A percentile compares a stretch with the other conserved stretches of the same genome.
Conservation (phyloP, 2,113 vertebrate species). For the Vireo altiloquus region DNA sequence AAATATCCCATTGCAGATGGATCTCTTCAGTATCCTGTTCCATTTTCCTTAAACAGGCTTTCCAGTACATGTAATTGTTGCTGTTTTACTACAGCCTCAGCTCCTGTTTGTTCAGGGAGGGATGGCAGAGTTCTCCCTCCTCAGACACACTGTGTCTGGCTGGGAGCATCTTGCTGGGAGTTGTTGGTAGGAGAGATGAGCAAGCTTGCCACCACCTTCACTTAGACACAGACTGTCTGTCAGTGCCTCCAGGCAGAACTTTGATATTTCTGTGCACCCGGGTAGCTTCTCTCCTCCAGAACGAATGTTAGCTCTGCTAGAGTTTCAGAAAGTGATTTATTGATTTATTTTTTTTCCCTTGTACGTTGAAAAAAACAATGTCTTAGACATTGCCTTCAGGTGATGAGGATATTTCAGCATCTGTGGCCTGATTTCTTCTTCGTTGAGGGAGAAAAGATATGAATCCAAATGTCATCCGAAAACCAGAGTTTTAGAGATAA, state of each 20-base stretch:
- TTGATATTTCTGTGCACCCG: neutral
- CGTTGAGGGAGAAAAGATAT: neutral
- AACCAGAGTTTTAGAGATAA: neutral
- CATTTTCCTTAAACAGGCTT: neutral
- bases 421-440: neutral
- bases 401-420: neutral
- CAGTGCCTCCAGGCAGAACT: neutral
- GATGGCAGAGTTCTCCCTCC: neutral
- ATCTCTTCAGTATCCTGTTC: neutral
- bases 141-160: rapidly evolving
- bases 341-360: neutral
- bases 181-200: neutral
- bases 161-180: neutral
- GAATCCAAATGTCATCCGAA: neutral
- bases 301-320: neutral
- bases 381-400: neutral
- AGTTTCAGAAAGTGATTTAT: neutral
- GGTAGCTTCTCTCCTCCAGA: neutral
- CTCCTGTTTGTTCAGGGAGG: neutral
- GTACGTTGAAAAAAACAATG: neutral
- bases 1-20: neutral
- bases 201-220: neutral
- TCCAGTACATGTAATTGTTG: neutral
- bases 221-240: neutral
- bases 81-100: neutral